Conservation (phyloP, 2,797 vertebrate genomes). For the Psittacula derbiana region DNA sequence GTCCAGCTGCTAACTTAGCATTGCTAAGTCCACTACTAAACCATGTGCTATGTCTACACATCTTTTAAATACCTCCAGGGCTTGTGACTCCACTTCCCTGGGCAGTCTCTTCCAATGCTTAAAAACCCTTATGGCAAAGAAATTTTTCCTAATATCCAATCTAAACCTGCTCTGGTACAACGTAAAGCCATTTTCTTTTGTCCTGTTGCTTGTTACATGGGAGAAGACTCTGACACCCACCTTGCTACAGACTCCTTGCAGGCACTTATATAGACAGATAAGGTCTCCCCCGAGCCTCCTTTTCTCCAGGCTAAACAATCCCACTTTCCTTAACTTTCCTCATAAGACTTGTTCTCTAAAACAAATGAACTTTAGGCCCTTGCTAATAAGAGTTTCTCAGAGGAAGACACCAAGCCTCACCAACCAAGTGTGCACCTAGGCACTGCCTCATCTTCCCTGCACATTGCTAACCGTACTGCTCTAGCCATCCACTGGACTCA, state of each 20-base stretch:
- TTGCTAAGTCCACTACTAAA: not conserved
- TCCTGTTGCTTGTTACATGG: not conserved
- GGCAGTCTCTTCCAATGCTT: not conserved
- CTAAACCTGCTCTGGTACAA: not conserved
- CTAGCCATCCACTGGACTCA: rapidly evolving
- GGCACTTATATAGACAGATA: not conserved
- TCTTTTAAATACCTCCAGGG: not conserved
- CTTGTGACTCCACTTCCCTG: not conserved
- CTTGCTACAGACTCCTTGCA: not conserved
- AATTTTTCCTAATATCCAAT: not conserved
- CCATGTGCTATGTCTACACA: not conserved
- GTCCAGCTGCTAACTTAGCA: not conserved
- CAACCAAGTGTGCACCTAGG: not conserved
- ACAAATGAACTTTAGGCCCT: not conserved
- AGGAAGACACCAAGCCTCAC: not conserved
- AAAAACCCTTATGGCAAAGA: not conserved
- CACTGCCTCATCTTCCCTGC: not conserved
- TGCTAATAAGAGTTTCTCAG: not conserved
- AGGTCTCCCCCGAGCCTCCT: not conserved
- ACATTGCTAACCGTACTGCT: not conserved
- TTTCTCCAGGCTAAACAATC: not conserved
- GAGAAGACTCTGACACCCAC: not conserved
- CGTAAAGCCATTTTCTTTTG: not conserved
- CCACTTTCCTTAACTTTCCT: not conserved
- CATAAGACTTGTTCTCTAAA: not conserved